Percentiles rank a stretch among this genome's conserved stretches.
phyloP scores from a whole-genome alignment of 2,888 invertebrate genomes.

The Nephrotoma appendiculata region DNA sequence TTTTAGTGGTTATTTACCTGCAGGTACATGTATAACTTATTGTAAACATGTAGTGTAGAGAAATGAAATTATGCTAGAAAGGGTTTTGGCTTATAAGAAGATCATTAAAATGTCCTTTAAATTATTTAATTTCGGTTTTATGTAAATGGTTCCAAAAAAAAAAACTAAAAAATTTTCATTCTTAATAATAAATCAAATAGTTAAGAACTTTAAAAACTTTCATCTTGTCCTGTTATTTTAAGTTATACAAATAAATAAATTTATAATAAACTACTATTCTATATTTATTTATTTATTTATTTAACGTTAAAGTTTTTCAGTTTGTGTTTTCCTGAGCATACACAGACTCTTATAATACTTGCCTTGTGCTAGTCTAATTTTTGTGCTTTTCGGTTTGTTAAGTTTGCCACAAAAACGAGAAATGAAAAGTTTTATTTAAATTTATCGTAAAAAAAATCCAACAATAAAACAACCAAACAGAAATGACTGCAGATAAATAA shows the following conservation, averaged over 20 bases:
- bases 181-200: not conserved
- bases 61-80: not conserved
- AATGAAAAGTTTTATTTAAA: not conserved
- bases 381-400: not conserved
- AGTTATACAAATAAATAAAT: not conserved
- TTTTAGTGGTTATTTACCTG: not conserved
- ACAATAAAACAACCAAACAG: not conserved
- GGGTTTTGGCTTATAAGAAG: not conserved
- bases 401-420: not conserved
- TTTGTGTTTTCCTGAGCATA: not conserved
- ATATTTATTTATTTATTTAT: not conserved
- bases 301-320: not conserved
- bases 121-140: not conserved
- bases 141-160: not conserved
- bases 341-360: not conserved
- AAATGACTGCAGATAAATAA: not conserved
- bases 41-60: not conserved
- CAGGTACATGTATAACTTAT: too few species aligned
- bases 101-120: not conserved
- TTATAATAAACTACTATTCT: not conserved
- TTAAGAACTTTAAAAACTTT: not conserved
- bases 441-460: not conserved
- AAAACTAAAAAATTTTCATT: not conserved
- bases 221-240: not conserved
- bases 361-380: not conserved